Conservation (phyloP, 2,113 vertebrate species). For the Marcusenius ussheri region DNA sequence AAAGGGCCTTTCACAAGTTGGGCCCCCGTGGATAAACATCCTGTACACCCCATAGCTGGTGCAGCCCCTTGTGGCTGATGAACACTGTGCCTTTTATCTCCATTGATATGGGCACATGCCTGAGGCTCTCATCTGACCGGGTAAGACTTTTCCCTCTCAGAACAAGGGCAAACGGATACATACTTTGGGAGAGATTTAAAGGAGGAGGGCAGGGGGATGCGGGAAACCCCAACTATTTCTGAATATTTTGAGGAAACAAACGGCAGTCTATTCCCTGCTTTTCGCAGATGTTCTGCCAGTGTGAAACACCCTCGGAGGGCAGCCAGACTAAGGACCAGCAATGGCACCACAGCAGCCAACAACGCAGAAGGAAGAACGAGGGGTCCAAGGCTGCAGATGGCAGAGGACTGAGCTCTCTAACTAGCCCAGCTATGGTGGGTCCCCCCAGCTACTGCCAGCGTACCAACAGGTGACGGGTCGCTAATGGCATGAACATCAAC, state of each 20-base stretch:
- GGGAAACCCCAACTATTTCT: background rate
- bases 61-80: background rate
- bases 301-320: background rate
- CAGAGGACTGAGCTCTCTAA: background rate
- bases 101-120: background rate
- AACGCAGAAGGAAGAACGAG: background rate
- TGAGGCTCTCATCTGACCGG: background rate
- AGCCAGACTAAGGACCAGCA: background rate
- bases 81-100: conserved; percentile 8
- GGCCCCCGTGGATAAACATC: background rate
- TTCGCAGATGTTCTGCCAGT: background rate
- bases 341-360: background rate
- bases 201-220: background rate
- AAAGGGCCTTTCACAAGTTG: background rate
- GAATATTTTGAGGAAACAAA: conserved; percentile 7
- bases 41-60: background rate
- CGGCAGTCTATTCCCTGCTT: background rate
- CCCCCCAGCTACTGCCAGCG: background rate
- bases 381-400: background rate
- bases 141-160: background rate
- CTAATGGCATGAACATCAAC: background rate
- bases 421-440: background rate
- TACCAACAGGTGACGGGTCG: background rate
- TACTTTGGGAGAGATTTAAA: background rate
- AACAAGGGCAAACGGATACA: conserved; percentile 4